Percentiles rank a stretch among this genome's conserved stretches.
Conservation (phyloP, 2,113 vertebrate genomes). For the Sorex araneus region DNA sequence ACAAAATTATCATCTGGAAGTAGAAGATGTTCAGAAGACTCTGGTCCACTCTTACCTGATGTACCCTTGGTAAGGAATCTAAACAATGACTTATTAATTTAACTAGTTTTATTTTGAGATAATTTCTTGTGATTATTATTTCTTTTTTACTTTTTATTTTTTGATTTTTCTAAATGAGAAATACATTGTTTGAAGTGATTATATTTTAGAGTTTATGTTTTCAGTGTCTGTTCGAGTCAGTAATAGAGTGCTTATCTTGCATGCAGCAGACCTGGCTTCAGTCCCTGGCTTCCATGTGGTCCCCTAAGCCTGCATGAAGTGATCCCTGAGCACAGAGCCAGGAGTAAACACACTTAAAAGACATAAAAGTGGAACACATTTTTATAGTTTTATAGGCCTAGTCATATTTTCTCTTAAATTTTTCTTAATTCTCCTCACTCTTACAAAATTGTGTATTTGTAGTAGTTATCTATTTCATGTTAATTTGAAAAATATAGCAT, state of each 20-base stretch:
- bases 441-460: no score
- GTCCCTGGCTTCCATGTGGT: no score
- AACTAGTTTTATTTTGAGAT: constrained; percentile 16
- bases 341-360: no score
- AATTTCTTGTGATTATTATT: constrained; percentile 41
- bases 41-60: constrained; percentile 80
- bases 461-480: no score
- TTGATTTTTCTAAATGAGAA: constrained; percentile 32
- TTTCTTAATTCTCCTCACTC: no score
- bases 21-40: constrained; percentile 90
- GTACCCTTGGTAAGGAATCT: constrained; percentile 80
- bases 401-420: no score
- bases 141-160: constrained; percentile 20
- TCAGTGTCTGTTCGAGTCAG: constrained; percentile 31
- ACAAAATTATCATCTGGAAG: constrained; percentile 90
- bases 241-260: not conserved
- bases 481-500: no score
- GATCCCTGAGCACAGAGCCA: no score
- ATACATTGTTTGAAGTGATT: not conserved
- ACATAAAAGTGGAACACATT: no score
- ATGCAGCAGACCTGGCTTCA: no score
- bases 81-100: constrained; percentile 11
- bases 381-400: no score
- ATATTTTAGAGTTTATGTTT: constrained; percentile 48
- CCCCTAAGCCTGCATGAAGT: no score